Evolutionary conservation across 2,888 invertebrate genomes (phyloP).

Genomic region (Geotrupes spiniger): DNA sequence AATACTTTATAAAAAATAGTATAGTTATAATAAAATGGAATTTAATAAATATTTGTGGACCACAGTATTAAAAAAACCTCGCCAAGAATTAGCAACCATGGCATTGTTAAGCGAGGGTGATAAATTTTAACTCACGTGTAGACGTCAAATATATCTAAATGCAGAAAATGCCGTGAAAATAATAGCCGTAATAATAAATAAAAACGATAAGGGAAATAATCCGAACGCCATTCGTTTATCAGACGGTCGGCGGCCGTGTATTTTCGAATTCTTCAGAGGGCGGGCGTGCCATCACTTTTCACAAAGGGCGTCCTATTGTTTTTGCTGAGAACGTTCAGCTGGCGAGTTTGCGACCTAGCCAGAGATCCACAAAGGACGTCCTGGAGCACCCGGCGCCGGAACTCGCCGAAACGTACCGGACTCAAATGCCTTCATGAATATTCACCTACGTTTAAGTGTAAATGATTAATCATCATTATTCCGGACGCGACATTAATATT

Average conservation of each 20-base stretch:
- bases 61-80: too few species aligned
- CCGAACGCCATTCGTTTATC: constrained; percentile 33
- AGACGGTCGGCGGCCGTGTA: constrained; percentile 36
- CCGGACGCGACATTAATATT: constrained; percentile 47
- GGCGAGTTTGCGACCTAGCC: constrained; percentile 25
- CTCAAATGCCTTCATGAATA: constrained; percentile 39
- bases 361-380: constrained; percentile 22
- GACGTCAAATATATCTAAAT: too few species aligned
- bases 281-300: constrained; percentile 38
- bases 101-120: too few species aligned
- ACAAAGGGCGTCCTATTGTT: constrained; percentile 40
- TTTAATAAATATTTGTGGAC: too few species aligned
- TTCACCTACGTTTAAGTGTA: constrained; percentile 43
- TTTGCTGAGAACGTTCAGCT: constrained; percentile 44
- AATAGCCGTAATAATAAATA: background rate
- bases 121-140: too few species aligned
- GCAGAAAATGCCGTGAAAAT: too few species aligned
- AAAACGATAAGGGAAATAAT: constrained; percentile 38
- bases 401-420: constrained; percentile 9
- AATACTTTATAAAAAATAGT: too few species aligned
- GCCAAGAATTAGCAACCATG: too few species aligned
- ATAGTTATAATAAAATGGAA: too few species aligned
- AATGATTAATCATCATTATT: constrained; percentile 51
- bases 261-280: constrained; percentile 42
- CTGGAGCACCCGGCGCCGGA: constrained; percentile 12